phyloP scores from a whole-genome alignment of 2,113 vertebrate species.

The Gambusia affinis region DNA sequence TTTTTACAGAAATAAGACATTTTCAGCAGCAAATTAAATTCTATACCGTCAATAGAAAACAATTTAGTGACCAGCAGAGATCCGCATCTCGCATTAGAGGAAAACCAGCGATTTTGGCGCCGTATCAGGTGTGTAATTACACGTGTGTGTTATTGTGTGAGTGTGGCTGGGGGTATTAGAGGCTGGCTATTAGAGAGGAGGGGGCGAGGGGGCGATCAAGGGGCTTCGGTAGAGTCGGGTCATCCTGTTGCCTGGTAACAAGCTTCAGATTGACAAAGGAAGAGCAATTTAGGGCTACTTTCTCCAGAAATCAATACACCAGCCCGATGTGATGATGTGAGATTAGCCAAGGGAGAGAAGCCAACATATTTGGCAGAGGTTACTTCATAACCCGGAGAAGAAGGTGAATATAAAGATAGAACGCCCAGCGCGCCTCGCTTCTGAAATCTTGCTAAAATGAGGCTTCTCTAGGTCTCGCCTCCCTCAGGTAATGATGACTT shows the following conservation, averaged over 20 bases:
- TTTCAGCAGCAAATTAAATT: slow-evolving; percentile 9
- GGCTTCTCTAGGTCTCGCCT: slow-evolving; percentile 54
- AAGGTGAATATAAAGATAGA: slow-evolving; percentile 70
- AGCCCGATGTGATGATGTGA: slow-evolving; percentile 85
- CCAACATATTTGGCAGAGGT: slow-evolving; percentile 73
- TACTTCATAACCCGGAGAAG: slow-evolving; percentile 73
- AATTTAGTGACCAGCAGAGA: slow-evolving; percentile 43
- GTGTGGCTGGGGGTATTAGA: slow-evolving; percentile 23
- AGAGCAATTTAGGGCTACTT: slow-evolving; percentile 81
- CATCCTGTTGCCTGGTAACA: slow-evolving; percentile 87
- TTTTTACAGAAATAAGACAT: neutral
- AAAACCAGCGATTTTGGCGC: slow-evolving; percentile 60
- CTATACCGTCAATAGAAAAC: slow-evolving; percentile 30
- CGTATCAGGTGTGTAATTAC: slow-evolving; percentile 68
- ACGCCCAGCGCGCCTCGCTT: slow-evolving; percentile 47
- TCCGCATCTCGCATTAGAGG: slow-evolving; percentile 51
- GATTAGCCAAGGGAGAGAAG: slow-evolving; percentile 82
- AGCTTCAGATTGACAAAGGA: slow-evolving; percentile 84
- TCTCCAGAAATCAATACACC: slow-evolving; percentile 87
- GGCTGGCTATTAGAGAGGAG: slow-evolving; percentile 1
- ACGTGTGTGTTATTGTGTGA: slow-evolving; percentile 26
- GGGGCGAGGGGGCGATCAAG: slow-evolving; percentile 46
- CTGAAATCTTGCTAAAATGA: slow-evolving; percentile 68
- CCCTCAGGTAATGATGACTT: slow-evolving; percentile 71
- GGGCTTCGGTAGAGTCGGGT: slow-evolving; percentile 69